Evolutionary conservation across 2,888 invertebrate genomes (phyloP).

Genomic region (Dasysyrphus albostriatus): DNA sequence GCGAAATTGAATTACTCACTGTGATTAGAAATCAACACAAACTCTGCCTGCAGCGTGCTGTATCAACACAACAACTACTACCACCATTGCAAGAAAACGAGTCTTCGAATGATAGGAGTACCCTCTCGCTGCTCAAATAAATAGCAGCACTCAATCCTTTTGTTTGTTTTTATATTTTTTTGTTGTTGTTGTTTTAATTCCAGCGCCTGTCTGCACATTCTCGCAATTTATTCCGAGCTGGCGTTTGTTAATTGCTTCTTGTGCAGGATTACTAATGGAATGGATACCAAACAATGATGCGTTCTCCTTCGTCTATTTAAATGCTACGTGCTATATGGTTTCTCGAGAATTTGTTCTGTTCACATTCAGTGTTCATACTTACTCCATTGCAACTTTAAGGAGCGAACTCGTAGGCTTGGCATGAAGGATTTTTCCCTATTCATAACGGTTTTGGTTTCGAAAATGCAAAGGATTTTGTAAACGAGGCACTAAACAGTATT

Average conservation of each 20-base stretch:
- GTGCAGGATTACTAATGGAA: slow-evolving; percentile 58
- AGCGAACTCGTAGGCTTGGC: neutral
- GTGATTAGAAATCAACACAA: slow-evolving; percentile 70
- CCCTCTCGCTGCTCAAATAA: slow-evolving; percentile 1
- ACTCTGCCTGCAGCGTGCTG: slow-evolving; percentile 33
- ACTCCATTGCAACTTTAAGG: slow-evolving; percentile 2
- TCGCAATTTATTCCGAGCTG: slow-evolving; percentile 47
- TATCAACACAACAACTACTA: slow-evolving; percentile 6
- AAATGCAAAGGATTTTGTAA: slow-evolving; percentile 3
- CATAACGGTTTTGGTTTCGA: neutral
- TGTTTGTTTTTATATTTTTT: slow-evolving; percentile 32
- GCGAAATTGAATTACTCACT: slow-evolving; percentile 67
- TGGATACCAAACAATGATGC: slow-evolving; percentile 41
- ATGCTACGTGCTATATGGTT: slow-evolving; percentile 25
- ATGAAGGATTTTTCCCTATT: neutral
- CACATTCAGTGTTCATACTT: neutral
- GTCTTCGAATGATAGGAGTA: neutral
- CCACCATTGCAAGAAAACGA: neutral
- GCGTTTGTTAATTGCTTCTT: slow-evolving; percentile 57
- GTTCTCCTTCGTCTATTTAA: slow-evolving; percentile 2
- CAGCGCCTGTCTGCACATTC: slow-evolving; percentile 45
- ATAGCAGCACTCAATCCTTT: slow-evolving; percentile 30
- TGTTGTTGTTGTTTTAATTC: slow-evolving; percentile 28
- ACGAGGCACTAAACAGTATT: too few species aligned
- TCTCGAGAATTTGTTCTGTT: slow-evolving; percentile 3